Evolutionary conservation across 1,140 invertebrate genomes (phyloP), one percentile per base, ranked within the genome.

Genomic region (Colletes latitarsis): DNA sequence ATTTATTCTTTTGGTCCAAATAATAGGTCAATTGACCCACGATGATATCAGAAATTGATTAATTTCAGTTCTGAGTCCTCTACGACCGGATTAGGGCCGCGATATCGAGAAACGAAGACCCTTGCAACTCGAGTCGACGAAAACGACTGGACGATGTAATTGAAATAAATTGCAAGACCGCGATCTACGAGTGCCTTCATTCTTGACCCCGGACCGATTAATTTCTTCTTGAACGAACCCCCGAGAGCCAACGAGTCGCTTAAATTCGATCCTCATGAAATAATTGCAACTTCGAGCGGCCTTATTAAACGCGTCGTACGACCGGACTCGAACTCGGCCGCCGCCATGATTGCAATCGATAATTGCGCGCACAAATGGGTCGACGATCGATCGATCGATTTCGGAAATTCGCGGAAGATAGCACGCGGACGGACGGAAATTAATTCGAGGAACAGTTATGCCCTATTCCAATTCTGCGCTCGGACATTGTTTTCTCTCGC

Each of bases 361-460:
- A 39, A 53, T 64, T 53, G 67, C 17, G 39, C 6, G 60, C 10
- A 58, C 4, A 41, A 75, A 17, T 14, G 39, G 39, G 14, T 75
- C 6, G 43, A 6, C 0, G 30, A 21, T 55, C 60, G 62, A 75
- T 55, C 41, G n/a, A 12, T 10, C 17, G n/a, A 75, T 75, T 75
- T 75, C 39, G 62, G 62, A 75, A 66, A 75, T 66, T 75, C n/a
- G 15, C 10, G 15, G 39, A 58, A n/a, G 49, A 12, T 12, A 49
- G 6, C 39, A 62, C 57, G 15, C 15, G 39, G 4, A 17, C 19
- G 17, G 4, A 15, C 73, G 73, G 73, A 75, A 75, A 75, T 75
- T 75, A 53, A 43, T 73, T 62, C 73, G 30, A 55, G 30, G n/a
- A 66, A 75, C 73, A 66, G 73, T 75, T 75, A 75, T 43, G 41